Evolutionary conservation across 2,113 vertebrate species (phyloP).

Genomic region (Anarrhichthys ocellatus): DNA sequence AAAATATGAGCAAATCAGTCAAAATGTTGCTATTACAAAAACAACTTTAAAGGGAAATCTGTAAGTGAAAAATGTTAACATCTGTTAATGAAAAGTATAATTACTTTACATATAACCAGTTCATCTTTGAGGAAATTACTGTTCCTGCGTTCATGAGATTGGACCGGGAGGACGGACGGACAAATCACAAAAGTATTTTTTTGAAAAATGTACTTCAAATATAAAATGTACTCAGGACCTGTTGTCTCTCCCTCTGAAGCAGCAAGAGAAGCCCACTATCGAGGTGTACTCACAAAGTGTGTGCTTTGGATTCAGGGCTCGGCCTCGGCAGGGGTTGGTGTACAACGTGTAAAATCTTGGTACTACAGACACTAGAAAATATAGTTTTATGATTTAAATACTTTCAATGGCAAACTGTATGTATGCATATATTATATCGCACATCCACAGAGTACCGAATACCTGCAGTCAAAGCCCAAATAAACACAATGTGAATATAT

Average conservation of each 20-base stretch:
- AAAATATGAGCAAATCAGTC: no score
- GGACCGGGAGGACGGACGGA: no score
- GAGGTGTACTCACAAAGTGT: no score
- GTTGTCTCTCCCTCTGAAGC: neutral
- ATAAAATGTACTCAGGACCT: neutral
- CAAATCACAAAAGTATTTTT: neutral
- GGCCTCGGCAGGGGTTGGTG: no score
- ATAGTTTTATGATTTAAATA: neutral
- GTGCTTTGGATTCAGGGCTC: no score
- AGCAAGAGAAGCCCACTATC: neutral
- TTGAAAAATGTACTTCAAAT: neutral
- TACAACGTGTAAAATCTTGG: neutral
- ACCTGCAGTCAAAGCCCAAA: neutral
- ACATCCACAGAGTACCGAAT: neutral
- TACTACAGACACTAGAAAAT: neutral
- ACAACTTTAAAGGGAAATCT: no score
- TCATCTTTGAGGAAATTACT: no score
- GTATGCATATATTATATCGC: neutral
- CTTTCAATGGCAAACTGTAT: neutral
- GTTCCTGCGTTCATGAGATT: no score
- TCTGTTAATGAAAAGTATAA: no score
- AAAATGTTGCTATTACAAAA: no score
- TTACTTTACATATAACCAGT: no score
- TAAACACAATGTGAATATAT: constrained; percentile 12
- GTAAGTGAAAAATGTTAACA: no score